Evolutionary conservation across 2,113 vertebrate species (phyloP).

Genomic region (Erpornis zantholeuca): DNA sequence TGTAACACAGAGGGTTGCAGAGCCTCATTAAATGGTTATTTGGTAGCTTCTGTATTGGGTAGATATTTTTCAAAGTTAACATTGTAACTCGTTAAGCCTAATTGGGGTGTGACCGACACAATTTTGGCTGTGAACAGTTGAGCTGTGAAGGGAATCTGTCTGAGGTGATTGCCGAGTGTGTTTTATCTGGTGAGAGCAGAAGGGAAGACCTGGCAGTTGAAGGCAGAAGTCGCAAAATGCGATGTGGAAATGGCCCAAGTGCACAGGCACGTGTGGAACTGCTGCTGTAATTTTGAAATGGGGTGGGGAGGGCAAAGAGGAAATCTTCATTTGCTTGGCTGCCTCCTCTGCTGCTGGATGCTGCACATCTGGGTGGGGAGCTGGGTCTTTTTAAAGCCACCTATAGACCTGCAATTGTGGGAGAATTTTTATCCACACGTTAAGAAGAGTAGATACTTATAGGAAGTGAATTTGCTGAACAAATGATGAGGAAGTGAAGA

Average conservation of each 20-base stretch:
- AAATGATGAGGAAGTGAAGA: neutral
- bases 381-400: neutral
- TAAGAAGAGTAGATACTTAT: neutral
- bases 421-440: neutral
- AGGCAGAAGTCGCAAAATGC: neutral
- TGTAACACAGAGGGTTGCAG: neutral
- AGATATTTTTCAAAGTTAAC: neutral
- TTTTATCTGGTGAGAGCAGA: neutral
- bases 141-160: neutral
- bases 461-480: neutral
- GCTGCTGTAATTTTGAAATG: neutral
- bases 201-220: neutral
- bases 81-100: neutral
- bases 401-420: neutral
- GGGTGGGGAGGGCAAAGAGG: neutral
- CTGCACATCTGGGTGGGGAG: neutral
- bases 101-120: neutral
- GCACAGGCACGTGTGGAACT: neutral
- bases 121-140: neutral
- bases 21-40: neutral
- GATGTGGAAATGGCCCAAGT: neutral
- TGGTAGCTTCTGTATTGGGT: neutral
- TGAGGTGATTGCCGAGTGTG: fast-evolving
- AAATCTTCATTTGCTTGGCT: neutral
- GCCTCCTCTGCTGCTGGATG: neutral